Base-by-base conservation (phyloP, 2,797 vertebrate genomes). In the Danio kyathit region DNA sequence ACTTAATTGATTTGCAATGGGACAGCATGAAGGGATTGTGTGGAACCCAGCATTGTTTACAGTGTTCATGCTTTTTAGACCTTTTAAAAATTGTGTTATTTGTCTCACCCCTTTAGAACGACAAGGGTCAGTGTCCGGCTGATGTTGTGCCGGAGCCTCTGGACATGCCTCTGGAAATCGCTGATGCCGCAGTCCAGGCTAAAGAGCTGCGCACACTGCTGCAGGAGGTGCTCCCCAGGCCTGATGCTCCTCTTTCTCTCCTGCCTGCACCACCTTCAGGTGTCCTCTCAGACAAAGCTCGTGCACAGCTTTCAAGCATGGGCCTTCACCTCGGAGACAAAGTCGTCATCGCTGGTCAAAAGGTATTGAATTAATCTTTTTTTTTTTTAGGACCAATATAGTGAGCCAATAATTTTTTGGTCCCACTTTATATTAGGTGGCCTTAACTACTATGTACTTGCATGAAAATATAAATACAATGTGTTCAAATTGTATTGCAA, bases 111-210 rank as follows among this genome's bases (percentile, higher is more conserved):
- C 5, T 75, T 49, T 19, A 99, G 98, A 97, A 99, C 40, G 97
- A 98, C 82, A 96, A 92, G 88, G 97, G 97, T 1, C 96, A 96
- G 89, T 94, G 92, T 80, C 96, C 97, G 0, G 96, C 92, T 0
- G 97, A 99, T 5, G 96, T 98, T 72, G 97, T 99, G 46, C 97
- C 97, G 0, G 97, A 99, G 83, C 96, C 97, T 0, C 92, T 98
- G 1, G 97, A 99, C 82, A 98, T 99, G 96, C 95, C 97, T 0
- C 81, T 98, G 83, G 97, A 99, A 84, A 98, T 98, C 96, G 96
- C 97, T 0, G 97, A 99, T 2, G 96, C 96, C 0, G 96, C 97
- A 0, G 94, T 94, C 0, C 91, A 95, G 16, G 97, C 97, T 17
- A 98, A 97, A 88, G 97, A 97, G 84, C 94, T 99, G 67, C 93